Conservation (phyloP, 2,797 vertebrate genomes). For the Gobionotothen gibberifrons region DNA sequence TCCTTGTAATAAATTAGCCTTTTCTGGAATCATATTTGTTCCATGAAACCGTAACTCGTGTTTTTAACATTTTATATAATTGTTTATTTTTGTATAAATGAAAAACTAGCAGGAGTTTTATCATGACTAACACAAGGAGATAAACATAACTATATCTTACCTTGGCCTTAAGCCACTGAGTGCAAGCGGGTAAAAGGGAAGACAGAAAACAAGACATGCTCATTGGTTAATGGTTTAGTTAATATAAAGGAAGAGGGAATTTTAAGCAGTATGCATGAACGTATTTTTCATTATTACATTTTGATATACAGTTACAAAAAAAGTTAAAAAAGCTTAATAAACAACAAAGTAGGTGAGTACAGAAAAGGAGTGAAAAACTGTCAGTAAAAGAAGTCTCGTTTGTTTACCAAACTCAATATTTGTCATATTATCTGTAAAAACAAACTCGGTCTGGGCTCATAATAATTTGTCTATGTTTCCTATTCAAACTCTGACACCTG, state of each 20-base stretch:
- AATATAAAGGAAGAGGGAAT: slow-evolving; percentile 13
- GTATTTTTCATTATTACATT: background rate
- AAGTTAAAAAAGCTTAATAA: slow-evolving; percentile 3
- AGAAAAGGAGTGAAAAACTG: background rate
- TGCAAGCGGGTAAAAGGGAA: slow-evolving; percentile 90
- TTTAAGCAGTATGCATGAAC: slow-evolving; percentile 9
- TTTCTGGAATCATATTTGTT: background rate
- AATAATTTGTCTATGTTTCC: background rate
- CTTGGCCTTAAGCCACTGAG: slow-evolving; percentile 99
- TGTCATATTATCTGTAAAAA: background rate
- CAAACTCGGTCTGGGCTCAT: background rate
- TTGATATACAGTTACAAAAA: background rate
- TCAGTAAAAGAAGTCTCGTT: too few species aligned
- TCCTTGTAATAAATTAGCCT: background rate
- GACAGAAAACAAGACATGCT: slow-evolving; percentile 84
- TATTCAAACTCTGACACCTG: background rate
- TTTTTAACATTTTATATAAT: background rate
- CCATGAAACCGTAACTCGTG: background rate
- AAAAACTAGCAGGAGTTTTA: background rate
- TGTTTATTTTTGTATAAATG: background rate
- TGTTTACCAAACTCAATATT: background rate
- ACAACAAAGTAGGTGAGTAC: background rate
- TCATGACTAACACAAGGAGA: slow-evolving; percentile 69
- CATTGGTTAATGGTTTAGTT: slow-evolving; percentile 59
- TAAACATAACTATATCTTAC: slow-evolving; percentile 88